Percentiles rank a stretch among this genome's conserved stretches.
phyloP scores from a whole-genome alignment of 2,797 vertebrate genomes.

The Gobionotothen gibberifrons region DNA sequence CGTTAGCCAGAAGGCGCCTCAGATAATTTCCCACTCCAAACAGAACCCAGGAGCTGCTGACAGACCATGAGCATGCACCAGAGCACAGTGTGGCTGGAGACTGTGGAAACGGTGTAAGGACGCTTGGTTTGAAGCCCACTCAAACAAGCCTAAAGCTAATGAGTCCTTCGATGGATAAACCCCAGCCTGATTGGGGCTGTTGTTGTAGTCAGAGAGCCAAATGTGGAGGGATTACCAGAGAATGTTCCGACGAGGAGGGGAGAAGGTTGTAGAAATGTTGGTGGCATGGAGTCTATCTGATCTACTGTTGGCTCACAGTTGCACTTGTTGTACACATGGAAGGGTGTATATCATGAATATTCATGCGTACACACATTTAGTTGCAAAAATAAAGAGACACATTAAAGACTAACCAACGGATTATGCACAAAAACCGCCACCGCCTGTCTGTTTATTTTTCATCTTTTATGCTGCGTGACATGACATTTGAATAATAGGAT shows the following conservation, averaged over 20 bases:
- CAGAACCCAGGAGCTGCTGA: slow-evolving; percentile 56
- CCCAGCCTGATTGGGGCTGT: slow-evolving; percentile 69
- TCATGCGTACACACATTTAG: neutral
- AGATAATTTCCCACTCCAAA: slow-evolving; percentile 64
- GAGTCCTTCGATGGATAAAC: slow-evolving; percentile 71
- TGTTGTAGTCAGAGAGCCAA: slow-evolving; percentile 74
- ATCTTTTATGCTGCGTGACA: neutral
- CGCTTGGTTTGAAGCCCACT: slow-evolving; percentile 71
- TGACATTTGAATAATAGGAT: neutral
- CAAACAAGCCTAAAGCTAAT: slow-evolving; percentile 74
- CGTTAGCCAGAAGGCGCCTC: slow-evolving; percentile 65
- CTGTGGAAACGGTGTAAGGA: slow-evolving; percentile 45
- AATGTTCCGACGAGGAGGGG: slow-evolving; percentile 21
- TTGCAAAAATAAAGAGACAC: neutral
- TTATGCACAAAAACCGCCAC: slow-evolving; percentile 7
- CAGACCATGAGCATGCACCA: slow-evolving; percentile 58
- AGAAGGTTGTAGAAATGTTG: slow-evolving; percentile 19
- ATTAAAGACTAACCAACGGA: neutral
- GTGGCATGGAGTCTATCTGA: neutral
- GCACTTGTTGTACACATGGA: neutral
- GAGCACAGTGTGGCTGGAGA: slow-evolving; percentile 51
- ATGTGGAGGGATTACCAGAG: slow-evolving; percentile 48
- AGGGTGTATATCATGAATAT: neutral
- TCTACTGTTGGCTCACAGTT: neutral
- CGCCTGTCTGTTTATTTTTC: slow-evolving; percentile 1